Percentiles rank a stretch among this genome's conserved stretches.
These are phyloP conservation scores for Ormyrus pomaceus DNA, from an alignment of 2,888 invertebrate genomes.

Conservation along the genomic window DNA sequence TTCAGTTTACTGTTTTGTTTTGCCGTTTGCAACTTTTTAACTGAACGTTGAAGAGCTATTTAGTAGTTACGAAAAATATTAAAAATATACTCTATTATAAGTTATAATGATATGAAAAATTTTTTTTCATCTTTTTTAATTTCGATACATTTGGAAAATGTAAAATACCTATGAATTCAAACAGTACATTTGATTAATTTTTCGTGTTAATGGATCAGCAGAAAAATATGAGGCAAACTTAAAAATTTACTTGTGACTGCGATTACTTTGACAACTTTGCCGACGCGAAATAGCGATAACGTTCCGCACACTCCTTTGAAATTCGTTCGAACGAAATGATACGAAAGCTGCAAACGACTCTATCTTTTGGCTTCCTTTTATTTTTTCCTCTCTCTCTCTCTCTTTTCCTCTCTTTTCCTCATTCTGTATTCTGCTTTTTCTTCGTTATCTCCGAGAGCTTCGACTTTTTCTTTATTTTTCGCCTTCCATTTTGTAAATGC, in stretches of 20 bases:
- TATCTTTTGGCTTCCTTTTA: slow-evolving; percentile 4
- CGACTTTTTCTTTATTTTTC: slow-evolving; percentile 1
- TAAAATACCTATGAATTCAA: too few species aligned
- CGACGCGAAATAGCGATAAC: not conserved
- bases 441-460: slow-evolving; percentile 13
- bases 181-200: slow-evolving; percentile 1
- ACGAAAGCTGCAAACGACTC: slow-evolving; percentile 6
- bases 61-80: too few species aligned
- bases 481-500: not conserved
- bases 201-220: slow-evolving; percentile 8
- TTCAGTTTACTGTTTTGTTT: too few species aligned
- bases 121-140: too few species aligned
- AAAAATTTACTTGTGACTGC: slow-evolving; percentile 5
- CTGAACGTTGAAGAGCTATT: too few species aligned
- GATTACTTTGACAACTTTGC: slow-evolving; percentile 40
- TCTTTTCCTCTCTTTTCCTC: not conserved
- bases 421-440: slow-evolving; percentile 26
- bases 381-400: not conserved
- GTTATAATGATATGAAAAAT: too few species aligned
- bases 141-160: too few species aligned
- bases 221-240: slow-evolving; percentile 15
- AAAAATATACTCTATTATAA: too few species aligned
- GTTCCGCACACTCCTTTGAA: slow-evolving; percentile 6
- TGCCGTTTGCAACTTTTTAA: too few species aligned
- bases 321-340: slow-evolving; percentile 2